A percentile compares a stretch with the other conserved stretches of the same genome.
Conservation (phyloP, 2,888 invertebrate species). For the Nomada ferruginata region DNA sequence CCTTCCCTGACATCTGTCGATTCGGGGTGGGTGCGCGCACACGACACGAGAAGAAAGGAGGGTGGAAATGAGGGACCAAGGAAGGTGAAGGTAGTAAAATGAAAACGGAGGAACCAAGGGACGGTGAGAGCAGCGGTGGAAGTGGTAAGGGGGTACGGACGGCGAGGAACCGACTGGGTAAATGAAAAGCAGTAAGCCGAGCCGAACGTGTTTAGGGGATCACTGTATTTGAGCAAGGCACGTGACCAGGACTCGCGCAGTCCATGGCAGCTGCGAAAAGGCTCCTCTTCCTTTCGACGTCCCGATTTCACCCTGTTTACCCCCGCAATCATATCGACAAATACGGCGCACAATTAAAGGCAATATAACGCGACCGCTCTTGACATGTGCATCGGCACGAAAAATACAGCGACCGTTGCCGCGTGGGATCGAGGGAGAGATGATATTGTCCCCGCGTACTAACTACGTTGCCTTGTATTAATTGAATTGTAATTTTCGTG, state of each 20-base stretch:
- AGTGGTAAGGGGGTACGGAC: slow-evolving; percentile 8
- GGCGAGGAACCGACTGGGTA: slow-evolving; percentile 50
- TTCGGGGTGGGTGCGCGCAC: slow-evolving; percentile 65
- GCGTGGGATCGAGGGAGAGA: background rate
- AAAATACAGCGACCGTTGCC: slow-evolving; percentile 43
- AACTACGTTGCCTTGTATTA: slow-evolving; percentile 31
- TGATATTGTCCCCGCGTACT: slow-evolving; percentile 25
- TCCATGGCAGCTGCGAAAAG: slow-evolving; percentile 75
- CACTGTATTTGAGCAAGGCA: slow-evolving; percentile 75
- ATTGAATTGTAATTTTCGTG: slow-evolving; percentile 57
- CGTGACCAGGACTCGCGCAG: slow-evolving; percentile 72
- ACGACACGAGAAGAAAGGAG: slow-evolving; percentile 61
- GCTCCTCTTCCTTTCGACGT: slow-evolving; percentile 55
- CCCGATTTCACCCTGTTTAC: slow-evolving; percentile 64
- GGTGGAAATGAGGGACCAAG: slow-evolving; percentile 38
- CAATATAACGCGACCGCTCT: slow-evolving; percentile 71
- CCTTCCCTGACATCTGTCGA: slow-evolving; percentile 78
- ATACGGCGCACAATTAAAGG: slow-evolving; percentile 72
- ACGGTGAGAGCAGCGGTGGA: background rate
- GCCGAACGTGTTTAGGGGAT: slow-evolving; percentile 71
- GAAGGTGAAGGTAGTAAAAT: slow-evolving; percentile 20
- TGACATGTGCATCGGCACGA: slow-evolving; percentile 69
- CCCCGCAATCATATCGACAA: slow-evolving; percentile 72
- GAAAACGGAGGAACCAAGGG: slow-evolving; percentile 45
- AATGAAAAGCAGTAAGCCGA: slow-evolving; percentile 78